Evolutionary conservation across 2,797 vertebrate species (phyloP), one percentile per base, ranked within the genome.

Genomic region (Ciconia nigra): DNA sequence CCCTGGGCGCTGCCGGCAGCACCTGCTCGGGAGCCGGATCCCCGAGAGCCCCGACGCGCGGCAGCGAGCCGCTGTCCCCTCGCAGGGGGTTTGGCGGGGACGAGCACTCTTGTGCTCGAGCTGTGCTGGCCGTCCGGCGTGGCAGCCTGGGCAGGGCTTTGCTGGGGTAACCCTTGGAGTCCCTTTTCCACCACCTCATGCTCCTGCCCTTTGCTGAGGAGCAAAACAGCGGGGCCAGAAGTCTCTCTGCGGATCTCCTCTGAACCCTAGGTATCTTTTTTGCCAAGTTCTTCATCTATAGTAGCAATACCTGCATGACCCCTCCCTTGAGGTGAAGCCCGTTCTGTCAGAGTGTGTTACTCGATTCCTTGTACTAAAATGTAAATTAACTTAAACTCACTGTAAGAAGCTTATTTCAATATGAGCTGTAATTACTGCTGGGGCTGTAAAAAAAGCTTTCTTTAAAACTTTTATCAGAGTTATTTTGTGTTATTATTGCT

Each of bases 391-490:
- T 86, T 73, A 89, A 94, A 74, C 31, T 41, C 16, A 28, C 66
- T 69, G 15, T 69, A 93, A 97, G 94, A 22, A 76, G 91, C 90
- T 96, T 95, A 88, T 89, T 95, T 95, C 85, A 78, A 51, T 49
- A 66, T 77, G 82, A 90, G 93, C 76, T 80, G 44, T 84, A 96
- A 96, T 95, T 74, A 93, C 84, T 74, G 70, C 84, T 35, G 33
- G 61, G 41, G 42, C 70, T 93, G 61, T 67, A 87, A 91, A 59
- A 86, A 91, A 83, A 71, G 55, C 76, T 91, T 76, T 88, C 81
- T 92, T 55, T 93, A 94, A 97, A 95, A 95, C 79, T 95, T 95
- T 52, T 42, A 85, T 93, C 80, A 31, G 92, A 96, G 84, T 87
- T 95, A 72, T 89, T 96, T 89, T 58, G 61, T 95, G 65, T 81